These are phyloP conservation scores for Corydoras sp. DNA, from an alignment of 2,113 vertebrate species.

Conservation along the genomic window DNA sequence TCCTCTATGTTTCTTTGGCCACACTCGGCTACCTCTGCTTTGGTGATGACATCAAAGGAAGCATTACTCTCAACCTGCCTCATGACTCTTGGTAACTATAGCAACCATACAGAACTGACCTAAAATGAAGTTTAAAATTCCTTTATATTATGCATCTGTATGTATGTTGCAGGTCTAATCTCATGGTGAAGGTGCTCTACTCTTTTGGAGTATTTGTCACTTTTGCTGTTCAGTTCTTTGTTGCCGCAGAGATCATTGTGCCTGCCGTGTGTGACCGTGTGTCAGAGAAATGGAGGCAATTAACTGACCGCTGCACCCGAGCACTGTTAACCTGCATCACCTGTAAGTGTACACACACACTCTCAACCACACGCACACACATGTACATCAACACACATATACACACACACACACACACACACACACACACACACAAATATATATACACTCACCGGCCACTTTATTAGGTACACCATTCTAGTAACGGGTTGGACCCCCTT, in stretches of 20 bases:
- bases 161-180: conserved; percentile 72
- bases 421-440: too few relatives aligned
- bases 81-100: conserved; percentile 70
- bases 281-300: conserved; percentile 65
- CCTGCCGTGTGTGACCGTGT: conserved; percentile 64
- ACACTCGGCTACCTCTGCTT: conserved; percentile 81
- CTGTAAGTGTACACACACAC: conserved; percentile 68
- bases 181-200: conserved; percentile 80
- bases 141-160: neutral
- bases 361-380: neutral
- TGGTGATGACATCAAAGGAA: conserved; percentile 76
- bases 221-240: conserved; percentile 83
- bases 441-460: too few relatives aligned
- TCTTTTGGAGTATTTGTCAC: conserved; percentile 86
- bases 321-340: conserved; percentile 72
- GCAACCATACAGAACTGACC: neutral
- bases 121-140: neutral
- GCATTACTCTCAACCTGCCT: conserved; percentile 84
- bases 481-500: too few relatives aligned
- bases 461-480: too few relatives aligned
- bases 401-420: too few relatives aligned
- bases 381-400: too few relatives aligned
- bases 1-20: conserved; percentile 73
- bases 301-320: conserved; percentile 63
- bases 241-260: conserved; percentile 79